Base-by-base conservation (phyloP, 2,888 invertebrate genomes). In the Prosapia bicincta region DNA sequence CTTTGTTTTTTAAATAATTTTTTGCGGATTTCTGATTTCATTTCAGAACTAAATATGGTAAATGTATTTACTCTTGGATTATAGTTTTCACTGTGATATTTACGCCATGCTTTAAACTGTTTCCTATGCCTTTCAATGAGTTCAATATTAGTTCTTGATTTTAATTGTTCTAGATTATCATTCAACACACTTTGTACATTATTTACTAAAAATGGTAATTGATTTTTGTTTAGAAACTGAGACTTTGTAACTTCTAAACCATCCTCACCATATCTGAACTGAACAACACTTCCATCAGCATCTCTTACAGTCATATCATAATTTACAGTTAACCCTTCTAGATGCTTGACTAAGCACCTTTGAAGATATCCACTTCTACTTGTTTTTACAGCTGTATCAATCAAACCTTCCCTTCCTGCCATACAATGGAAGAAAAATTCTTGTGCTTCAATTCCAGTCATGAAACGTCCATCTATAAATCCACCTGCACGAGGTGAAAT, bases 351-450 rank as follows among this genome's bases (percentile, higher is more conserved):
- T 9, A 99, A 87, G 86, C 99, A 99, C 79, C 98, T 88, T 85
- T 99, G 98, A 75, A 99, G 87, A 85, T 99, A 99, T 81, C 99
- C 99, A 81, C 98, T 98, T 78, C 98, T 91, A 86, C 97, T 98
- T 0, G 99, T 99, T 88, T 99, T 99, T 0, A 99, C 99, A 79
- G 99, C 99, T 3, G 99, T 99, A 90, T 99, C 99, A 82, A 99
- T 96, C 74, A 99, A 89, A 88, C 99, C 96, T 90, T 99, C 99
- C 85, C 99, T 90, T 74, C 99, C 99, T 74, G 99, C 99, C 99
- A 99, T 99, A 83, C 99, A 99, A 88, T 99, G 99, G 86, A 98
- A 99, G 87, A 98, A 99, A 84, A 98, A 98, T 83, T 99, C 99
- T 85, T 97, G 98, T 0, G 98, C 98, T 82, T 94, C 91, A 81